Base-by-base conservation (phyloP, 1,140 invertebrate species). In the Palaemon carinicauda region DNA sequence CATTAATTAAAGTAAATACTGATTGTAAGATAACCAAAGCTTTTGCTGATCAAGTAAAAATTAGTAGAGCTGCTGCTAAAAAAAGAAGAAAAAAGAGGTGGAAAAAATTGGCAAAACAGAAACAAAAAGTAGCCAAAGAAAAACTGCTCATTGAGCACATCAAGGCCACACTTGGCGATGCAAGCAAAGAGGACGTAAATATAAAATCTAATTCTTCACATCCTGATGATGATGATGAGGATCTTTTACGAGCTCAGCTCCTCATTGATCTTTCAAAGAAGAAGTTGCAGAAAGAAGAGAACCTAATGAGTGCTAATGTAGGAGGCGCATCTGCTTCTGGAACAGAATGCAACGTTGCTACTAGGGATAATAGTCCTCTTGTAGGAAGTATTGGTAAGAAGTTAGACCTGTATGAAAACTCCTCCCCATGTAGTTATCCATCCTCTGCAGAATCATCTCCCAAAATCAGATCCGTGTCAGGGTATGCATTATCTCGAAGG, bases 221-320 rank as follows among this genome's bases (percentile, higher is more conserved):
- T 41, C 41, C 69, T 0, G 83, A 85, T 29, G 84, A 86, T 24
- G 84, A 86, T 33, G 84, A 86, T 56, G 84, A 86, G 65, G 84
- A 86, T 19, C 15, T 86, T 21, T 29, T 86, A n/a, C 60, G 84
- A 52, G 84, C 84, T 4, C 60, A 80, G n/a, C 77, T 86, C 19
- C 69, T 86, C 7, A 86, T 86, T 80, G 84, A 86, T 31, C 21
- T 86, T 24, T 80, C 84, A 1, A 69, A 27, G 41, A 86, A 79
- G 29, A 86, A 86, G 19, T 31, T 73, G 19, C 84, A 86, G 60
- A 79, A 80, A 31, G 24, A 51, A 21, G 21, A 19, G 14, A 29
- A 27, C 3, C 15, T 31, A 31, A 21, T 3, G 17, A 73, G 9
- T 24, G 24, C 69, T 29, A 31, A 19, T 14, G 5, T 73, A 10